phyloP scores from a whole-genome alignment of 1,140 invertebrate genomes.

The Saccostrea glomerata region DNA sequence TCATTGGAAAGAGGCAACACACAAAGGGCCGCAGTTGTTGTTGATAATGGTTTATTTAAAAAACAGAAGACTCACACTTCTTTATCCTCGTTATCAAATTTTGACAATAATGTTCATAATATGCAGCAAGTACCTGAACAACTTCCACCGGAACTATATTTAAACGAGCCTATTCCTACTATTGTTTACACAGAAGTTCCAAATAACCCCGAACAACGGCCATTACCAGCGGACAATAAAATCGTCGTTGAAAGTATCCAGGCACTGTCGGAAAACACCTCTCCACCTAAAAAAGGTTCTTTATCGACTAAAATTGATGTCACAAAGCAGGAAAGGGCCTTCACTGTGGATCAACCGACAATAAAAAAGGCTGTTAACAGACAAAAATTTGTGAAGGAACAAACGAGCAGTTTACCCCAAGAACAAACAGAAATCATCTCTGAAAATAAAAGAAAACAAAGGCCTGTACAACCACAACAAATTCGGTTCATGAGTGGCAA shows the following conservation, averaged over 20 bases:
- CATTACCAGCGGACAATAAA: background rate
- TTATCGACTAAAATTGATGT: background rate
- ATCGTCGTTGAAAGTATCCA: background rate
- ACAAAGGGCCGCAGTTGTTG: background rate
- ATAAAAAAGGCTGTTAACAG: constrained; percentile 9
- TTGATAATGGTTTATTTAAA: background rate
- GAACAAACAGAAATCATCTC: background rate
- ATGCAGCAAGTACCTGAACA: background rate
- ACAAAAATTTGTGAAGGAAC: background rate
- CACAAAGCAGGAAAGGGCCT: background rate
- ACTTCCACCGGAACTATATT: background rate
- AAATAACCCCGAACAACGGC: background rate
- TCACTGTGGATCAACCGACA: background rate
- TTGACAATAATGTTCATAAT: background rate
- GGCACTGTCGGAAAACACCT: background rate
- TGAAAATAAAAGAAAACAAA: background rate
- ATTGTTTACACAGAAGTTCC: background rate
- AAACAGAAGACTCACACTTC: background rate
- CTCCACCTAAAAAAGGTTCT: background rate
- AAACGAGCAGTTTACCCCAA: background rate
- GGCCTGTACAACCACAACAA: background rate
- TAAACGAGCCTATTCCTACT: background rate
- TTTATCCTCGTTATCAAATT: background rate
- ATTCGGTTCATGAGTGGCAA: background rate
- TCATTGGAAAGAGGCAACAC: background rate